Percentiles rank a stretch among this genome's conserved stretches.
These are phyloP conservation scores for Hypanus sabinus DNA, from an alignment of 2,113 vertebrate species.

Conservation along the genomic window DNA sequence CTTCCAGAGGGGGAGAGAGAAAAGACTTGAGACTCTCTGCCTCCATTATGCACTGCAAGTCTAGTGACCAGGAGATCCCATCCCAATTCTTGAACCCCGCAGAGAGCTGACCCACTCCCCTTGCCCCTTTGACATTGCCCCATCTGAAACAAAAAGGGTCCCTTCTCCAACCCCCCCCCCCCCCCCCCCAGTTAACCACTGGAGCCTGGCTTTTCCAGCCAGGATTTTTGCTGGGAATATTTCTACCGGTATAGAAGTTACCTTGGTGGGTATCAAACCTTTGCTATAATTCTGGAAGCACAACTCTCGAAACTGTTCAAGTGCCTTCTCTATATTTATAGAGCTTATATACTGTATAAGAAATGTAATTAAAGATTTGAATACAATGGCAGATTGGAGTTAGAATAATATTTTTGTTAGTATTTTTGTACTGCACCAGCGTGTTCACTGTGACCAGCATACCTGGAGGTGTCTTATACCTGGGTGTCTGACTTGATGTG, in stretches of 20 bases:
- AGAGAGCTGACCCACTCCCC: no score
- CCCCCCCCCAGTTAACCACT: no score
- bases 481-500: background rate
- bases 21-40: no score
- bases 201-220: no score
- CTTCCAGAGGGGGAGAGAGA: no score
- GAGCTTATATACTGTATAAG: background rate
- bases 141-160: no score
- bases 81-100: no score
- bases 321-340: background rate
- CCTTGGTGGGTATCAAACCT: background rate
- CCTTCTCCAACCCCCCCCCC: no score
- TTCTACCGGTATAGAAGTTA: background rate
- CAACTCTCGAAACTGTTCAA: background rate
- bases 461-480: background rate
- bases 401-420: background rate
- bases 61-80: no score
- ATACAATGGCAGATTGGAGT: background rate
- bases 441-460: background rate
- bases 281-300: background rate
- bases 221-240: no score
- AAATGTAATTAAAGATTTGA: conserved; percentile 28
- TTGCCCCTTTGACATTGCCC: no score
- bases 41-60: no score
- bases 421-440: background rate